Base-by-base conservation (phyloP, 2,797 vertebrate genomes). In the Limnodromus scolopaceus region DNA sequence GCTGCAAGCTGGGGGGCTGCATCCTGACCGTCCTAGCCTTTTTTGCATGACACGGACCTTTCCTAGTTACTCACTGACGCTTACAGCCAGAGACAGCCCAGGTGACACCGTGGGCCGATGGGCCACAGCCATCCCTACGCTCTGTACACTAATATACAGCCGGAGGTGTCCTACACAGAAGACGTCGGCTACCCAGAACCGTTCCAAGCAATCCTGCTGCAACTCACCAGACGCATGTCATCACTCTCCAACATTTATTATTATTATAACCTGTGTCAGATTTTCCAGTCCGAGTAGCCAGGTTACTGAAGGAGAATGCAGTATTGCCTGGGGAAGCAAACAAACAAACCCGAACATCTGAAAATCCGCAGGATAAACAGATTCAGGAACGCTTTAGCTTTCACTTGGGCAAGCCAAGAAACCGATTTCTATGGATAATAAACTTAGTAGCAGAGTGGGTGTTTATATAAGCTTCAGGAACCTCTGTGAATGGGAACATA, bases 41-140 rank as follows among this genome's bases (percentile, higher is more conserved):
- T 61, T 11, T 2, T 28, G 28, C 24, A 16, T 7, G 17, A 4
- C 14, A 51, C n/a, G 63, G 24, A 28, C 15, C 48, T 69, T 22
- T 41, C 60, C 32, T 6, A 0, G 18, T 10, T 15, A 3, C 19
- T 48, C n/a, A 2, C 36, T 66, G 45, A 48, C 55, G 6, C 25
- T 81, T 27, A 9, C 70, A 57, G 48, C 36, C 71, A 51, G 48
- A 18, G n/a, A 20, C 24, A 70, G 39, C 6, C 8, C 2, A 7
- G 49, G 23, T 25, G 34, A 14, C 23, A 4, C 36, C 0, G 3
- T 10, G 46, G 45, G 68, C 27, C n/a, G 22, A 12, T 27, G 25
- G 0, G 4, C 43, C 43, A 23, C 24, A 28, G 34, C n/a, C 2
- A 0, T 20, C 43, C 36, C 43, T 34, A 25, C 3, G 24, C 13